Evolutionary conservation across 2,113 vertebrate species (phyloP).

Genomic region (Psilopogon haemacephalus): DNA sequence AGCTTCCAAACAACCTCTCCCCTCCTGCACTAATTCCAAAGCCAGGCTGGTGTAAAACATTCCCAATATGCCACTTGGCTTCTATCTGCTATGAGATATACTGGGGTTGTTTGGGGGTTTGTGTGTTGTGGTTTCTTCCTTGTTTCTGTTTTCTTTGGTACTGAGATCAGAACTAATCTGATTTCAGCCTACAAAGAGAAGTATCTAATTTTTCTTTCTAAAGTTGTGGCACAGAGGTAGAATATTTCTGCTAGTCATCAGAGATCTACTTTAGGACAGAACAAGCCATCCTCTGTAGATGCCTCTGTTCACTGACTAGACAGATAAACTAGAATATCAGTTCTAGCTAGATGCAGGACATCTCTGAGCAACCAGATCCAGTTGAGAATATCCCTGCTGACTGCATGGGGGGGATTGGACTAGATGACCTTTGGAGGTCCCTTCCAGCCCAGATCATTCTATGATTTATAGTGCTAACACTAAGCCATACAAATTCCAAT

Average conservation of each 20-base stretch:
- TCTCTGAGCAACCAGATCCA: no score
- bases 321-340: background rate
- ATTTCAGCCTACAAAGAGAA: background rate
- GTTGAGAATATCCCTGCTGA: no score
- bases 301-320: background rate
- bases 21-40: background rate
- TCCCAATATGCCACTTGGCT: background rate
- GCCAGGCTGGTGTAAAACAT: background rate
- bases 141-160: background rate
- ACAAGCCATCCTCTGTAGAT: background rate
- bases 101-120: background rate
- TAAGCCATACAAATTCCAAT: background rate
- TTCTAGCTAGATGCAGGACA: background rate
- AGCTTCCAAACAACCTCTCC: background rate
- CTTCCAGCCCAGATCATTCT: no score
- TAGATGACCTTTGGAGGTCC: no score
- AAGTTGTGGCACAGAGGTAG: background rate
- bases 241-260: background rate
- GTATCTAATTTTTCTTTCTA: background rate
- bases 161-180: background rate
- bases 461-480: background rate
- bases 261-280: background rate
- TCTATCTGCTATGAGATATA: background rate
- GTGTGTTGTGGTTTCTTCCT: no score
- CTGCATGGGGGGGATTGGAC: no score